Conservation (phyloP, 2,113 vertebrate genomes). For the Spermophilus dauricus region DNA sequence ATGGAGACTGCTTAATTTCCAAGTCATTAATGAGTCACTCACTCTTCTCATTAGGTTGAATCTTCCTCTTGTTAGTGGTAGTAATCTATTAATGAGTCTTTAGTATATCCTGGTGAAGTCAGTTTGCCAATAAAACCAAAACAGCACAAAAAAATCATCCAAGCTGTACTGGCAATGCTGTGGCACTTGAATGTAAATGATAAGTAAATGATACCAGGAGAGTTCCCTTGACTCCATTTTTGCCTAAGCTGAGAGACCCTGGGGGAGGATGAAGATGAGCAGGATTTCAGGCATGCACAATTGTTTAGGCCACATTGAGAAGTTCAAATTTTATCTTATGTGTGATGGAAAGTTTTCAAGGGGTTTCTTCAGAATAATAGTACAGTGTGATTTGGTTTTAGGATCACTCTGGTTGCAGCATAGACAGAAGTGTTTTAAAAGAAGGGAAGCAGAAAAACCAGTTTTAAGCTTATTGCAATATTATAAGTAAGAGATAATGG, state of each 20-base stretch:
- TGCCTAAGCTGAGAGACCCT: background rate
- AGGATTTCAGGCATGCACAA: background rate
- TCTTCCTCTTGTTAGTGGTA: slow-evolving; percentile 81
- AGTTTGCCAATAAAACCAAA: slow-evolving; percentile 57
- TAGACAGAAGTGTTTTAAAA: background rate
- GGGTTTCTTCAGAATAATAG: background rate
- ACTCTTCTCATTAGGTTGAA: slow-evolving; percentile 74
- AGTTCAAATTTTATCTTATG: background rate
- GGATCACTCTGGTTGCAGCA: background rate
- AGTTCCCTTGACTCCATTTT: slow-evolving; percentile 32
- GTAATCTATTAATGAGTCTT: slow-evolving; percentile 71
- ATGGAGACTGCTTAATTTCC: slow-evolving; percentile 86
- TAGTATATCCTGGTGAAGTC: slow-evolving; percentile 64
- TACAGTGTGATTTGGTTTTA: background rate
- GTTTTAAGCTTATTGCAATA: background rate
- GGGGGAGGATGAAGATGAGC: background rate
- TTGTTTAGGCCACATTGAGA: background rate
- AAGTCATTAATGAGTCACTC: slow-evolving; percentile 84
- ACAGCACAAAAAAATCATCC: slow-evolving; percentile 24
- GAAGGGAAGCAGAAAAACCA: background rate
- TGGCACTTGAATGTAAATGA: background rate
- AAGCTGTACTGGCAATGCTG: background rate
- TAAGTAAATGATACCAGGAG: background rate
- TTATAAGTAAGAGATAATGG: background rate
- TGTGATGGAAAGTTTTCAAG: slow-evolving; percentile 32